A percentile compares a stretch with the other conserved stretches of the same genome.
Conservation (phyloP, 2,797 vertebrate genomes). For the Kryptolebias ocellatus region DNA sequence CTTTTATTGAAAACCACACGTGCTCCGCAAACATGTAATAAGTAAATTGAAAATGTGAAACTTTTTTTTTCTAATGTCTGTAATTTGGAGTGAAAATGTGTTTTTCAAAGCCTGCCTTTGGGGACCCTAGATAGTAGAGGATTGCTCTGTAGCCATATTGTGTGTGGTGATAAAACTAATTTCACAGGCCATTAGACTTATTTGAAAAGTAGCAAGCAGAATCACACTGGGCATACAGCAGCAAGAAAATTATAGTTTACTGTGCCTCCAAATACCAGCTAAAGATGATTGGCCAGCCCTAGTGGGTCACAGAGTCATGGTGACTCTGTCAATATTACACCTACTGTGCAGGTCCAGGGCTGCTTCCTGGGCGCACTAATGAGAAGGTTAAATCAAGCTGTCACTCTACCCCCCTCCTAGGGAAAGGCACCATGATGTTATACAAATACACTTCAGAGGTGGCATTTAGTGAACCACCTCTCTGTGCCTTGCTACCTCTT, state of each 20-base stretch:
- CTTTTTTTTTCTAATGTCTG: slow-evolving; percentile 9
- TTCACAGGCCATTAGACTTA: slow-evolving; percentile 76
- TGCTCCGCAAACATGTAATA: not conserved
- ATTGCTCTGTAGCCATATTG: slow-evolving; percentile 53
- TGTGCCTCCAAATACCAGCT: slow-evolving; percentile 42
- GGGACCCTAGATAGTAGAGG: slow-evolving; percentile 30
- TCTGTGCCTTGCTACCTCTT: slow-evolving; percentile 18
- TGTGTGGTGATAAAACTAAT: slow-evolving; percentile 69
- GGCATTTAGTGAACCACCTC: slow-evolving; percentile 52
- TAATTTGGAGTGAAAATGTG: slow-evolving; percentile 38
- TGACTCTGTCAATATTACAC: slow-evolving; percentile 44
- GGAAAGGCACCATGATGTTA: slow-evolving; percentile 44
- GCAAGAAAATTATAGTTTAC: slow-evolving; percentile 55
- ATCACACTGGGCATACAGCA: slow-evolving; percentile 40
- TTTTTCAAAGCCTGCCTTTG: slow-evolving; percentile 34
- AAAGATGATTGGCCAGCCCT: slow-evolving; percentile 41
- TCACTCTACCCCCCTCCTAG: slow-evolving; percentile 37
- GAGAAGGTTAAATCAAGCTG: slow-evolving; percentile 54
- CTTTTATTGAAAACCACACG: slow-evolving; percentile 6
- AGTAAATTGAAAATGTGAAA: slow-evolving; percentile 21
- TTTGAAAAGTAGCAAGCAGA: slow-evolving; percentile 65
- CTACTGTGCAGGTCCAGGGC: slow-evolving; percentile 44
- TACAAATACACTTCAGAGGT: slow-evolving; percentile 61
- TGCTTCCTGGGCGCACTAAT: slow-evolving; percentile 57
- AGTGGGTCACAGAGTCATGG: slow-evolving; percentile 34